phyloP scores from a whole-genome alignment of 2,797 vertebrate species.

The Lacerta bilineata region DNA sequence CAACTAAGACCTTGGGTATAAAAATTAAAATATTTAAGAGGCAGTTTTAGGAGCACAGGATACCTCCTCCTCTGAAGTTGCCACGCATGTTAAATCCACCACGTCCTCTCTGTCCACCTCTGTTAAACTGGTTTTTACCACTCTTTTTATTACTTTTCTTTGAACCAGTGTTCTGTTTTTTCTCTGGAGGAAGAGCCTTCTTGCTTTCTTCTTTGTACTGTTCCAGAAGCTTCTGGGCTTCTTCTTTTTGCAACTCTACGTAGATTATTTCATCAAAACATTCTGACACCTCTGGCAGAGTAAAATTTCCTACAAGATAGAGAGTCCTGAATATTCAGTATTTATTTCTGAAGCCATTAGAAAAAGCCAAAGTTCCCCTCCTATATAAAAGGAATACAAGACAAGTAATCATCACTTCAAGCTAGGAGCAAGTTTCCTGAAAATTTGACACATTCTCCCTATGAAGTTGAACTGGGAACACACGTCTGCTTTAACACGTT shows the following conservation, averaged over 20 bases:
- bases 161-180: slow-evolving; percentile 93
- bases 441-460: slow-evolving; percentile 76
- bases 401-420: slow-evolving; percentile 59
- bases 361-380: slow-evolving; percentile 55
- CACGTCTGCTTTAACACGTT: slow-evolving; percentile 73
- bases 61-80: slow-evolving; percentile 94
- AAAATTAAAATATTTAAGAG: not conserved
- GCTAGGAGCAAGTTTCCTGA: slow-evolving; percentile 72
- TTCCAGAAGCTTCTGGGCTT: slow-evolving; percentile 92
- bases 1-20: not conserved
- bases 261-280: slow-evolving; percentile 94
- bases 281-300: slow-evolving; percentile 94
- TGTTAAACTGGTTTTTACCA: slow-evolving; percentile 94
- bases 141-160: slow-evolving; percentile 93
- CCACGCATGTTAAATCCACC: slow-evolving; percentile 94
- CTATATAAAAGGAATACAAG: slow-evolving; percentile 59
- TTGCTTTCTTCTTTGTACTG: slow-evolving; percentile 98
- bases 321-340: slow-evolving; percentile 74
- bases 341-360: slow-evolving; percentile 49
- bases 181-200: slow-evolving; percentile 93
- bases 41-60: slow-evolving; percentile 37
- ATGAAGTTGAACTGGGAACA: slow-evolving; percentile 67
- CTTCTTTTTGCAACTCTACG: slow-evolving; percentile 94
- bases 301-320: slow-evolving; percentile 89
- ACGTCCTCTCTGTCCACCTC: slow-evolving; percentile 87